Percentiles rank a stretch among this genome's conserved stretches.
Conservation (phyloP, 2,888 invertebrate species). For the Vesta saturnalis region DNA sequence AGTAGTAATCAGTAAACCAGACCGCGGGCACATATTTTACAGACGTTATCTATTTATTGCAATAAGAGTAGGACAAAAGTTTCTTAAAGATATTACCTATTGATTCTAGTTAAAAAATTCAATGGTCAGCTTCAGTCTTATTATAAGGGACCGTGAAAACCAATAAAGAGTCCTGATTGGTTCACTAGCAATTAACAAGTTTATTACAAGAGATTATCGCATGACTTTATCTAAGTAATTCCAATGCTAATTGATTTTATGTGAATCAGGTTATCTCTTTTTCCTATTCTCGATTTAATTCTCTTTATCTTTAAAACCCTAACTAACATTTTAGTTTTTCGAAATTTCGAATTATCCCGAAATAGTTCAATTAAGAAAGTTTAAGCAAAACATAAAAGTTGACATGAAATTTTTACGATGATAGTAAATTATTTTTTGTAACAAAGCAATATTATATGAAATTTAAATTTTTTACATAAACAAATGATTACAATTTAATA, state of each 20-base stretch:
- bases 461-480: conserved; percentile 20
- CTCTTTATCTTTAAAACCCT: too few relatives aligned
- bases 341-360: too few relatives aligned
- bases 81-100: conserved; percentile 18
- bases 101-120: conserved; percentile 19
- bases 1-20: conserved; percentile 51
- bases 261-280: conserved; percentile 44
- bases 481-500: conserved; percentile 50
- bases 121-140: conserved; percentile 46
- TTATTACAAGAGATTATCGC: conserved; percentile 61
- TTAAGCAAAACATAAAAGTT: neutral
- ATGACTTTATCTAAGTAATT: conserved; percentile 60
- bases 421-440: conserved; percentile 13
- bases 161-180: conserved; percentile 59
- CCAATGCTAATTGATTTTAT: conserved; percentile 60
- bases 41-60: conserved; percentile 58
- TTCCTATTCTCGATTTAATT: too few relatives aligned
- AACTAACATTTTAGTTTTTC: too few relatives aligned
- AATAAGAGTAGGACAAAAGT: conserved; percentile 47
- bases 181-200: conserved; percentile 60
- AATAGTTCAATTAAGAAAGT: too few relatives aligned
- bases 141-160: conserved; percentile 54
- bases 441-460: conserved; percentile 10
- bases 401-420: conserved; percentile 6
- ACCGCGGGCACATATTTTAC: conserved; percentile 56